Evolutionary conservation across 2,113 vertebrate species (phyloP).

Genomic region (Eleginops maclovinus): DNA sequence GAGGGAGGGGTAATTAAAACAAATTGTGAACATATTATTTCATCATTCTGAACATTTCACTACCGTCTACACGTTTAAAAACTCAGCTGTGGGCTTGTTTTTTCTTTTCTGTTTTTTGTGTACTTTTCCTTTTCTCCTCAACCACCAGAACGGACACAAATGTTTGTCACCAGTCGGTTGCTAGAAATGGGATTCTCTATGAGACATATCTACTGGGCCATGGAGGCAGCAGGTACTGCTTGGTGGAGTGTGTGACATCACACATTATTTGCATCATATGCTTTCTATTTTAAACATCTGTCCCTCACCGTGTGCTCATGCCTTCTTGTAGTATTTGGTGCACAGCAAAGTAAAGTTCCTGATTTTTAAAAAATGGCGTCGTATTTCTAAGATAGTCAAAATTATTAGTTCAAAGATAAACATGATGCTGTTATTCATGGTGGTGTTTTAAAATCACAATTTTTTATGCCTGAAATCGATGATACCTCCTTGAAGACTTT

Average conservation of each 20-base stretch:
- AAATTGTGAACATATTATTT: neutral
- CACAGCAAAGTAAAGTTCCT: neutral
- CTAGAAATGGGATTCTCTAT: constrained; percentile 89
- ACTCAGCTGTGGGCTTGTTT: constrained; percentile 56
- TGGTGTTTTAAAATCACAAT: neutral
- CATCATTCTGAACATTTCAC: constrained; percentile 6
- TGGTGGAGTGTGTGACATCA: constrained; percentile 53
- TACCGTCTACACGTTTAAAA: constrained; percentile 14
- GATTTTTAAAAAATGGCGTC: too few relatives aligned
- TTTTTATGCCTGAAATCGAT: neutral
- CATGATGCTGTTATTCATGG: neutral
- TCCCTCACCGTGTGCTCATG: constrained; percentile 40
- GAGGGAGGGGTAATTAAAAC: neutral
- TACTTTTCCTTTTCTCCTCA: constrained; percentile 73
- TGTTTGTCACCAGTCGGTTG: constrained; percentile 86
- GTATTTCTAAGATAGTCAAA: neutral
- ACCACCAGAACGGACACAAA: constrained; percentile 84
- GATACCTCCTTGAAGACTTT: neutral
- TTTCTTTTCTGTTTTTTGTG: constrained; percentile 67
- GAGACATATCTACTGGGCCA: constrained; percentile 87
- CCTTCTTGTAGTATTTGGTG: constrained; percentile 8
- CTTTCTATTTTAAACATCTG: constrained; percentile 53
- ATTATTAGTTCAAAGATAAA: neutral
- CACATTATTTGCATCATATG: constrained; percentile 41
- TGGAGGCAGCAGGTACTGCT: constrained; percentile 87